Evolutionary conservation across 2,797 vertebrate species (phyloP), one percentile per base, ranked within the genome.

Genomic region (Miopithecus talapoin): DNA sequence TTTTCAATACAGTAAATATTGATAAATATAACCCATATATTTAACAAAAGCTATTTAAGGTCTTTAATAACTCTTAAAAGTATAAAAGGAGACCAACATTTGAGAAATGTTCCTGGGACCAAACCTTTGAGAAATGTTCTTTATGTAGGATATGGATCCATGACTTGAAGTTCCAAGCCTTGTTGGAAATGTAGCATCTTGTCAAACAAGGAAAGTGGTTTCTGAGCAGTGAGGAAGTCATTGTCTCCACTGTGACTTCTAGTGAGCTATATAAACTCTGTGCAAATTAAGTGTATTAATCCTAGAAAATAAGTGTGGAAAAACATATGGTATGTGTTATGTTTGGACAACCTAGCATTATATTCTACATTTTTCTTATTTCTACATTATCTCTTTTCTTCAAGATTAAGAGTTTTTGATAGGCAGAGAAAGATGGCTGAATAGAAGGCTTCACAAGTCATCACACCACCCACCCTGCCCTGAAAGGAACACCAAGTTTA

Each of bases 121-220:
- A 88, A 92, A 94, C 28, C 26, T 92, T 89, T 85, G 84, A 88
- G 5, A 93, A 89, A 59, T 74, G 9, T 72, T 61, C n/a, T 93
- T 46, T 41, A 64, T 43, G 30, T 79, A 94, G 36, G 33, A 78
- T 61, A 16, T 26, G 1, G 28, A 57, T 80, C 89, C 41, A 70
- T 80, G 30, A 76, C 36, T 72, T 46, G 22, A 89, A 59, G 2
- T 6, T 94, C 28, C 14, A 76, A 94, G 14, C 7, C 33, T 85
- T 94, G 53, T 89, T 94, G 91, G 61, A 89, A 89, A 89, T 75
- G 80, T 85, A 19, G n/a, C 22, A n/a, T 85, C 28, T 70, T 70
- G 12, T 79, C 59, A 85, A 85, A 87, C 21, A 64, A 74, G n/a
- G 33, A 64, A 79, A 74, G n/a, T 89, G 36, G 17, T 74, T 90